Conservation (phyloP, 2,888 invertebrate genomes). For the Euphydryas editha region DNA sequence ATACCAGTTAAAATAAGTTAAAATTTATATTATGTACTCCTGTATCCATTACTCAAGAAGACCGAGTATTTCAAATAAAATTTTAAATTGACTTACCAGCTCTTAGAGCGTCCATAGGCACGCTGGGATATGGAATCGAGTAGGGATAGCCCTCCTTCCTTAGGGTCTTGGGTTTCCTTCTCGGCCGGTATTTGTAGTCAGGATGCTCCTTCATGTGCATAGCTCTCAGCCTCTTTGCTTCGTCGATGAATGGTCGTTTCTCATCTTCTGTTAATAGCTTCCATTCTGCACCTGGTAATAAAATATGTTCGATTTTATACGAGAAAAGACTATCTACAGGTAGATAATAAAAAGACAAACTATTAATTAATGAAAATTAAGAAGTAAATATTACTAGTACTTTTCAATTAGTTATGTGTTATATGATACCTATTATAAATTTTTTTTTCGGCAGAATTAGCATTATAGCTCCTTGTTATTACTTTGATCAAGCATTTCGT, state of each 20-base stretch:
- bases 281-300: slow-evolving; percentile 94
- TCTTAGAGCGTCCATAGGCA: slow-evolving; percentile 94
- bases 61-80: neutral
- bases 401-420: no score
- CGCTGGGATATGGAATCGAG: slow-evolving; percentile 95
- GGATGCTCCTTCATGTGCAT: slow-evolving; percentile 98
- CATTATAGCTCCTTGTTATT: no score
- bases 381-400: no score
- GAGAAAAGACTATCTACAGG: no score
- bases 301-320: no score
- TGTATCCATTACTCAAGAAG: no score
- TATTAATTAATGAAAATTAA: no score
- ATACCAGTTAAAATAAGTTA: no score
- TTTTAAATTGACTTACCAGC: slow-evolving; percentile 86
- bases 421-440: no score
- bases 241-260: slow-evolving; percentile 98
- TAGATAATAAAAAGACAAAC: neutral
- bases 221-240: slow-evolving; percentile 96
- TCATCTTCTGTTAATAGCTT: slow-evolving; percentile 96
- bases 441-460: no score
- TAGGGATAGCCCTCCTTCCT: slow-evolving; percentile 96
- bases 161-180: slow-evolving; percentile 94
- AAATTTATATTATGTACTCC: no score
- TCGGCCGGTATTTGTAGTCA: slow-evolving; percentile 96
- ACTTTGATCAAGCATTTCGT: no score